Evolutionary conservation across 2,797 vertebrate species (phyloP).

Genomic region (Florisuga fusca): DNA sequence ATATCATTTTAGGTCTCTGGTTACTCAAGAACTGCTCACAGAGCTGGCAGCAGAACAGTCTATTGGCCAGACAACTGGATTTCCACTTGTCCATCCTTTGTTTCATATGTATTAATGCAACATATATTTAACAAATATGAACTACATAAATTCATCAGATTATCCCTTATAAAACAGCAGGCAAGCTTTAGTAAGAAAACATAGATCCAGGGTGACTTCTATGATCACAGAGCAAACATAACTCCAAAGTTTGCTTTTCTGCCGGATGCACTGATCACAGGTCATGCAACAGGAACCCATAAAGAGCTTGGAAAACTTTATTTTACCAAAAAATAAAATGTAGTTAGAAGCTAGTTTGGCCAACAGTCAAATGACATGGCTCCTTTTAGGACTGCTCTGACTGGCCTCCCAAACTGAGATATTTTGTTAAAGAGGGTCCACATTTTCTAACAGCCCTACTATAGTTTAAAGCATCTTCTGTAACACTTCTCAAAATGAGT

Average conservation of each 20-base stretch:
- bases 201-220: background rate
- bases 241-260: background rate
- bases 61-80: background rate
- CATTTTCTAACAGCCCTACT: background rate
- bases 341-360: background rate
- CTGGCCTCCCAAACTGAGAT: background rate
- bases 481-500: background rate
- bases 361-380: background rate
- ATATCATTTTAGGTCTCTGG: conserved; percentile 39
- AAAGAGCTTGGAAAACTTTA: background rate
- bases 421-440: background rate
- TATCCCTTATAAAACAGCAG: background rate
- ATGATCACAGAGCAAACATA: background rate
- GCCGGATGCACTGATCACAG: background rate
- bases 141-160: background rate
- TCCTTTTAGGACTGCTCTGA: background rate
- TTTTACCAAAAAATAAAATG: background rate
- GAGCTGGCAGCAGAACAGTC: background rate
- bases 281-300: background rate
- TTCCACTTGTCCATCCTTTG: background rate
- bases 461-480: background rate
- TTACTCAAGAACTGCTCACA: background rate
- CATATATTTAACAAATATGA: background rate
- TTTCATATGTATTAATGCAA: background rate
- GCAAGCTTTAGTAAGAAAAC: background rate